phyloP scores from a whole-genome alignment of 2,888 invertebrate species.

The Psylliodes chrysocephalus region DNA sequence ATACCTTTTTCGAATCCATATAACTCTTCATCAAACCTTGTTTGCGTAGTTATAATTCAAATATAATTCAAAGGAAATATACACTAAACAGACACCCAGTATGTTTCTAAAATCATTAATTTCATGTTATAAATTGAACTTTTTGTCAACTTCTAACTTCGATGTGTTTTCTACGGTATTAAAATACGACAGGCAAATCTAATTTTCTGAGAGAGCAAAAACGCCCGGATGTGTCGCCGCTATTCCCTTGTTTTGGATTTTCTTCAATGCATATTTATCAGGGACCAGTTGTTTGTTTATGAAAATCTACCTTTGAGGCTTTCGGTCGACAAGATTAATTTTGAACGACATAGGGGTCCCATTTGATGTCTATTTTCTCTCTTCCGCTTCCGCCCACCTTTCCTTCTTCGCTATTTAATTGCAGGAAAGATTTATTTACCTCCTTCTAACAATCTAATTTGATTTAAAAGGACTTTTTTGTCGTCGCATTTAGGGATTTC shows the following conservation, averaged over 20 bases:
- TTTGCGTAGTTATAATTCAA: too few relatives aligned
- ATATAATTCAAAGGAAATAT: too few relatives aligned
- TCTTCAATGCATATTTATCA: conserved; percentile 41
- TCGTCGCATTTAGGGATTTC: background rate
- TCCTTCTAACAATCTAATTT: background rate
- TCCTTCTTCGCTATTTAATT: background rate
- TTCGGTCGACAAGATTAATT: conserved; percentile 32
- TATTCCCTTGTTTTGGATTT: conserved; percentile 27
- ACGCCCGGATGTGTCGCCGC: background rate
- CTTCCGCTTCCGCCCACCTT: background rate
- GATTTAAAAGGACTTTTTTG: background rate
- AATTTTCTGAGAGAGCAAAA: too few relatives aligned
- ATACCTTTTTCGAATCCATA: too few relatives aligned
- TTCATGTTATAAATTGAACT: too few relatives aligned
- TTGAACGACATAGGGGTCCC: conserved; percentile 1
- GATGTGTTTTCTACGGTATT: too few relatives aligned
- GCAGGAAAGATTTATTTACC: conserved; percentile 6
- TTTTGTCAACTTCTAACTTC: too few relatives aligned
- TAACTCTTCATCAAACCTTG: too few relatives aligned
- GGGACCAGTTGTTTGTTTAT: conserved; percentile 41
- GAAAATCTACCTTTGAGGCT: conserved; percentile 39
- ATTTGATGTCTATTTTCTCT: conserved; percentile 11
- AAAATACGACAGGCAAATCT: too few relatives aligned
- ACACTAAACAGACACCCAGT: too few relatives aligned
- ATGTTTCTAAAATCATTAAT: too few relatives aligned